phyloP scores from a whole-genome alignment of 2,888 invertebrate genomes.

The Aleiodes leptofemur region DNA sequence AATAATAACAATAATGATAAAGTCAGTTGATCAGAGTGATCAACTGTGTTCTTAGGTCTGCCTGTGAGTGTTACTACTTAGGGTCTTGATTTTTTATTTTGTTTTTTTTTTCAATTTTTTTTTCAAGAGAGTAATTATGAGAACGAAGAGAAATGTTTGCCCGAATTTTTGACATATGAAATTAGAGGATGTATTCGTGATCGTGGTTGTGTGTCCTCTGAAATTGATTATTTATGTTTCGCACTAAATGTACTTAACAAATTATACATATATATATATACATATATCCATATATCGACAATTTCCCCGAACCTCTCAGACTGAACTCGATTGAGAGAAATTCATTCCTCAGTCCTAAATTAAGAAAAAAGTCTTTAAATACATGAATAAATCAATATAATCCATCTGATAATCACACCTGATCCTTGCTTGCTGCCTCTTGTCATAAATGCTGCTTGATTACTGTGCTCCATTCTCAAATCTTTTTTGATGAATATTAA shows the following conservation, averaged over 20 bases:
- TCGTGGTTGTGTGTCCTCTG: conserved; percentile 59
- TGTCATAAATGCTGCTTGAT: conserved; percentile 52
- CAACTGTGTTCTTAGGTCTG: conserved; percentile 63
- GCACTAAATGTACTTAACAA: conserved; percentile 19
- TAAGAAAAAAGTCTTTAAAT: neutral
- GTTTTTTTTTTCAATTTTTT: conserved; percentile 51
- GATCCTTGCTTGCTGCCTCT: conserved; percentile 53
- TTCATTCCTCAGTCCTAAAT: conserved; percentile 17
- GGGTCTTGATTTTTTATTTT: conserved; percentile 52
- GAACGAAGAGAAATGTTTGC: conserved; percentile 61
- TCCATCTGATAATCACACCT: conserved; percentile 24
- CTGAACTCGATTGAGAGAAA: neutral
- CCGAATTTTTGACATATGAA: conserved; percentile 55
- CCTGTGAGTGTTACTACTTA: conserved; percentile 69
- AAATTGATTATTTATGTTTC: conserved; percentile 40
- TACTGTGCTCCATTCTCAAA: conserved; percentile 30
- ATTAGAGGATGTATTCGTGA: conserved; percentile 67
- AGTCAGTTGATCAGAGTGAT: conserved; percentile 64
- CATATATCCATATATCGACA: neutral
- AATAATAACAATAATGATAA: conserved; percentile 54
- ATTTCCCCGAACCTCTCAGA: neutral
- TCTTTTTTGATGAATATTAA: neutral
- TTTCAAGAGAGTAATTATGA: conserved; percentile 22
- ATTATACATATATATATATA: conserved; percentile 20
- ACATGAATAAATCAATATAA: neutral